Percentiles rank a stretch among this genome's conserved stretches.
Evolutionary conservation across 2,888 invertebrate species (phyloP).

Genomic region (Deladenus siricidicola): DNA sequence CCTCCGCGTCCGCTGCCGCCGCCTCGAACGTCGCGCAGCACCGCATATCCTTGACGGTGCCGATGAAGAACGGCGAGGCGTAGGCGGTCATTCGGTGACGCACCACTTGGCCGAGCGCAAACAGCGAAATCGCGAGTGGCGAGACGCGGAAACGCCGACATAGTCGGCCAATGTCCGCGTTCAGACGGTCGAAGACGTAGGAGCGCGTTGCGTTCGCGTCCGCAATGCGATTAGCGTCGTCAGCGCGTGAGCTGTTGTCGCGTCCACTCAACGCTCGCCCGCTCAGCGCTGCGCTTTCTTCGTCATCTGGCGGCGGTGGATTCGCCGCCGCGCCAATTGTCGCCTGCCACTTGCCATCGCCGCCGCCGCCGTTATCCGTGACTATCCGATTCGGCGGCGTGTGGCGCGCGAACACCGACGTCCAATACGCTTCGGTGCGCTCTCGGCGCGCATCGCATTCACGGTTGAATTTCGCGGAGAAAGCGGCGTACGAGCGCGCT

Average conservation of each 20-base stretch:
- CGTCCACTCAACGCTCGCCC: not conserved
- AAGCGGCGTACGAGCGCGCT: not conserved
- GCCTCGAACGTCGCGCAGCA: slow-evolving; percentile 1
- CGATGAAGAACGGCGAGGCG: slow-evolving; percentile 5
- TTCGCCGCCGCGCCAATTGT: no score
- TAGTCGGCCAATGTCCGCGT: not conserved
- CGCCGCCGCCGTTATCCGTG: no score
- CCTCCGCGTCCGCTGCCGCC: no score
- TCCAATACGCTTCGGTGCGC: slow-evolving; percentile 8
- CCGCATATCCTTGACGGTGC: slow-evolving; percentile 20
- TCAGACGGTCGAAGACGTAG: not conserved
- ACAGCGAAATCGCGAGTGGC: slow-evolving; percentile 3
- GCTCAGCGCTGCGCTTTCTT: not conserved
- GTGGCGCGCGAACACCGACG: not conserved
- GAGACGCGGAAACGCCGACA: not conserved
- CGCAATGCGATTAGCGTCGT: no score
- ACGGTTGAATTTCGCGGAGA: slow-evolving; percentile 6
- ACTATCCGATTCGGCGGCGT: not conserved
- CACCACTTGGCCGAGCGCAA: not conserved
- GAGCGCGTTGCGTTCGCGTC: no score
- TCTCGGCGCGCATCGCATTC: slow-evolving; percentile 2
- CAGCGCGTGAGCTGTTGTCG: no score
- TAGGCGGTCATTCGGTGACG: not conserved
- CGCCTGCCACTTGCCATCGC: no score
- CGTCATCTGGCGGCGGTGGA: not conserved